A percentile compares a stretch with the other conserved stretches of the same genome.
Conservation (phyloP, 2,888 invertebrate genomes). For the Ctenicera cuprea region DNA sequence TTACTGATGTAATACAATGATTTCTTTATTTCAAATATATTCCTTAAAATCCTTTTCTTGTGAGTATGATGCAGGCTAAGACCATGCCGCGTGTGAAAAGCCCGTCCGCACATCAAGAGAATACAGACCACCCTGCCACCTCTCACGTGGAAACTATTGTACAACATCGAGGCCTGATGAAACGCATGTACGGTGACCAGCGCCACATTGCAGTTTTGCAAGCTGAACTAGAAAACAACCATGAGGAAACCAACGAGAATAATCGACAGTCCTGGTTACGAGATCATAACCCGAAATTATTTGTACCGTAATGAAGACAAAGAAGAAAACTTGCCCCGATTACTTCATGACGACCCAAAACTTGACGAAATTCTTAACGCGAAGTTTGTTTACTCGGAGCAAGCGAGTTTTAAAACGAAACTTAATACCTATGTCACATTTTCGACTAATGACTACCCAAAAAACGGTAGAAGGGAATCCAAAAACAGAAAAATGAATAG, state of each 20-base stretch:
- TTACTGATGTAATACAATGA: too few relatives aligned
- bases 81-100: constrained; percentile 78
- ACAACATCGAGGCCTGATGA: constrained; percentile 90
- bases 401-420: constrained; percentile 69
- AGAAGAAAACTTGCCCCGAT: constrained; percentile 57
- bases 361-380: constrained; percentile 73
- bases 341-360: constrained; percentile 58
- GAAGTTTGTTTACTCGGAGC: constrained; percentile 78
- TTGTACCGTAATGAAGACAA: constrained; percentile 56
- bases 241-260: constrained; percentile 47
- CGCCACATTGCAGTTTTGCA: constrained; percentile 87
- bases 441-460: constrained; percentile 63
- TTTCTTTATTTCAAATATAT: constrained; percentile 60
- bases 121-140: constrained; percentile 84
- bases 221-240: constrained; percentile 80
- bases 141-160: constrained; percentile 86
- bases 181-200: constrained; percentile 94
- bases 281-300: constrained; percentile 62
- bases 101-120: constrained; percentile 81
- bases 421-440: constrained; percentile 79
- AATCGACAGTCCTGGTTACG: constrained; percentile 53
- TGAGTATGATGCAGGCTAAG: constrained; percentile 84
- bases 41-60: constrained; percentile 68
- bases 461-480: constrained; percentile 35
- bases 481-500: constrained; percentile 54